These are phyloP conservation scores for Cheilosia vulpina DNA, from an alignment of 2,888 invertebrate genomes.

Conservation along the genomic window DNA sequence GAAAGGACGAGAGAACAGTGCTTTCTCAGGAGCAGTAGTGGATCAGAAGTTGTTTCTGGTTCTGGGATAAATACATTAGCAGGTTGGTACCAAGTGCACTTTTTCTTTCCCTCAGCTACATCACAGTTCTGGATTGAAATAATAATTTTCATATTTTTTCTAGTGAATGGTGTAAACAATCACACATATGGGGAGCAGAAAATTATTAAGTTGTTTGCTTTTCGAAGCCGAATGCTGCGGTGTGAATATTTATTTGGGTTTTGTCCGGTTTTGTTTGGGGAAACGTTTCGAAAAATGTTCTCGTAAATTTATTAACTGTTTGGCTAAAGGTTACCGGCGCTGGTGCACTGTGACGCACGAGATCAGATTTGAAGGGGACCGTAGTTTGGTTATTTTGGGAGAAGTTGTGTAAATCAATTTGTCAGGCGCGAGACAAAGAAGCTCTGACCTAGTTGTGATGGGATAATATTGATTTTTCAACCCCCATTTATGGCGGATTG, in stretches of 20 bases:
- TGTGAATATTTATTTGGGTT: constrained; percentile 26
- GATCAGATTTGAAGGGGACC: constrained; percentile 3
- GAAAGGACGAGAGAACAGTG: neutral
- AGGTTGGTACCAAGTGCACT: constrained; percentile 14
- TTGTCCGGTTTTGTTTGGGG: constrained; percentile 3
- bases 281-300: constrained; percentile 6
- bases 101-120: neutral
- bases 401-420: neutral
- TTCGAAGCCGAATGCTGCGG: constrained; percentile 2
- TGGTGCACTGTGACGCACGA: constrained; percentile 54
- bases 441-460: too few species aligned
- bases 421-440: neutral
- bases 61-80: constrained; percentile 36
- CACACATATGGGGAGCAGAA: neutral
- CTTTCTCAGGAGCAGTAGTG: constrained; percentile 15
- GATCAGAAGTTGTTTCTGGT: constrained; percentile 36
- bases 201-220: constrained; percentile 35
- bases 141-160: constrained; percentile 11
- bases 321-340: neutral
- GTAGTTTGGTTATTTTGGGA: constrained; percentile 28
- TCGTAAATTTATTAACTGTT: constrained; percentile 37
- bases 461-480: too few species aligned
- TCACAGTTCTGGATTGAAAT: neutral
- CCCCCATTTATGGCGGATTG: too few species aligned
- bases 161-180: constrained; percentile 29